Base-by-base conservation (phyloP, 2,797 vertebrate genomes). In the Ceryle rudis region DNA sequence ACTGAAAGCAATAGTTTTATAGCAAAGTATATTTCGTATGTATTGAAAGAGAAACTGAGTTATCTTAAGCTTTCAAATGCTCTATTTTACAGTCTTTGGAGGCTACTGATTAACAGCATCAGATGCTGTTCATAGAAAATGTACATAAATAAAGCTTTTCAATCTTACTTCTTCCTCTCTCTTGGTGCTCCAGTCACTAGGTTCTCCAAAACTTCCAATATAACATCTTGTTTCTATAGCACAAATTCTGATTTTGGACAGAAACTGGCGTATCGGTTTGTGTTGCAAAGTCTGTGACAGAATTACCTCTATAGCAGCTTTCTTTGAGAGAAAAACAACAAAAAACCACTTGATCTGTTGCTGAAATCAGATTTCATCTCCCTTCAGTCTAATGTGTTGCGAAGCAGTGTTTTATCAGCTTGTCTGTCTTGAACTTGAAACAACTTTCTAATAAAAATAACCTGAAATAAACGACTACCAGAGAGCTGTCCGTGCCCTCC, bases 361-460 rank as follows among this genome's bases (percentile, higher is more conserved):
- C 75, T 87, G 82, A 91, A 93, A 93, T 23, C 73, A 31, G 58
- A 51, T 81, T 81, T 75, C 37, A 5, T 23, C 75, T 64, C 81
- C 67, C 81, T 62, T 11, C 9, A 31, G 29, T 7, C 29, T 39
- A 15, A 51, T 5, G 62, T 49, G 69, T 81, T 86, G 70, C 16
- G 28, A 79, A 57, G 77, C 42, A 58, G 80, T 33, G 19, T 62
- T 91, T 91, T 82, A 46, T 52, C 41, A 13, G 20, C 67, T 73
- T 60, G 86, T 86, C 86, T 91, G 89, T 93, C 81, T 52, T 75
- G 66, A 90, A 87, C 26, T 86, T 90, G 72, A 91, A 87, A 57
- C 72, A 42, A 44, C 84, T 90, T 72, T 89, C 95, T 97, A 97
- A 97, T 96, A 96, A 97, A 96, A 89, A 78, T 92, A 97, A 96